Conservation (phyloP, 2,113 vertebrate species). For the Cryptomyrus ogoouensis region DNA sequence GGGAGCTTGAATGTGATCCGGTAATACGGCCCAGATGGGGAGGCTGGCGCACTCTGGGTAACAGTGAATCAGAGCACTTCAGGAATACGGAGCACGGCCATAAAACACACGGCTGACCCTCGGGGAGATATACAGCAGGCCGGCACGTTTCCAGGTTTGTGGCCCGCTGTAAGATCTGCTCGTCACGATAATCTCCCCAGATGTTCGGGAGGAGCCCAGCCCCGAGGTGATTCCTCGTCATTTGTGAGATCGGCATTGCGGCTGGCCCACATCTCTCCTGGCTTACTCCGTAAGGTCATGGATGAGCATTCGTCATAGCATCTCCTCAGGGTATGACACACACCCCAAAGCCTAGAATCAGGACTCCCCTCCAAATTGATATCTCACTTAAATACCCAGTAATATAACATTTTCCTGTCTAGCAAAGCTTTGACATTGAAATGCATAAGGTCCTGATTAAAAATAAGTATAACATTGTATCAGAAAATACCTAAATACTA, state of each 20-base stretch:
- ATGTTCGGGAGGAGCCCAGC: not conserved
- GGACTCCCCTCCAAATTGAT: not conserved
- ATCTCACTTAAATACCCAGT: not conserved
- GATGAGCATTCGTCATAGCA: not conserved
- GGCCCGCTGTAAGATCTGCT: not conserved
- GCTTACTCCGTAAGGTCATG: not conserved
- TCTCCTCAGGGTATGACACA: not conserved
- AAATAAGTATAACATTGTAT: not conserved
- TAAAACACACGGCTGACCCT: not conserved
- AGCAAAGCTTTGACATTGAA: not conserved
- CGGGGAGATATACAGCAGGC: not conserved
- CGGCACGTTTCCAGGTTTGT: not conserved
- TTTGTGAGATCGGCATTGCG: not conserved
- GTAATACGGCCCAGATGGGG: conserved; percentile 2
- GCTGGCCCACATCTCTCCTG: not conserved
- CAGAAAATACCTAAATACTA: not conserved
- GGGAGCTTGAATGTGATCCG: not conserved
- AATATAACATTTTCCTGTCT: not conserved
- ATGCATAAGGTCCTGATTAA: not conserved
- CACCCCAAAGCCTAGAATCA: not conserved
- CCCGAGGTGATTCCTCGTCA: not conserved
- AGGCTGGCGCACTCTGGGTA: not conserved
- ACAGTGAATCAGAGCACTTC: not conserved
- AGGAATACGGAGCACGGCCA: not conserved
- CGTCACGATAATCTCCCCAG: conserved; percentile 1